phyloP scores from a whole-genome alignment of 2,888 invertebrate genomes.

The Clepsis dumicolana region DNA sequence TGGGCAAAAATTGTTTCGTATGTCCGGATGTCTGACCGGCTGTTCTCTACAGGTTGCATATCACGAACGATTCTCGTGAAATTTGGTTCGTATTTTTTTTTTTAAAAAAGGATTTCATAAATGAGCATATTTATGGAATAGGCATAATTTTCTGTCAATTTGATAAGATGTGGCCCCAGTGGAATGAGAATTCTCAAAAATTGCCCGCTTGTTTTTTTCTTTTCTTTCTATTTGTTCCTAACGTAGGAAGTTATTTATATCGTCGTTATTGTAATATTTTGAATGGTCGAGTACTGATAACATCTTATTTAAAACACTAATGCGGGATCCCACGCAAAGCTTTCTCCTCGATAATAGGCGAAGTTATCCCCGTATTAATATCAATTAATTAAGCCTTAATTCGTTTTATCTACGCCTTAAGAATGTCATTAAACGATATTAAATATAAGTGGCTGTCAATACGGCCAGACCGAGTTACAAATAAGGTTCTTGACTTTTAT shows the following conservation, averaged over 20 bases:
- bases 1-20: too few relatives aligned
- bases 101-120: too few relatives aligned
- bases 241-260: neutral
- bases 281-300: neutral
- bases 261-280: neutral
- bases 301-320: slow-evolving; percentile 17
- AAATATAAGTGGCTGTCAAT: slow-evolving; percentile 23
- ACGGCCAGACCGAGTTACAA: slow-evolving; percentile 28
- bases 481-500: slow-evolving; percentile 39
- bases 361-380: slow-evolving; percentile 12
- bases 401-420: slow-evolving; percentile 21
- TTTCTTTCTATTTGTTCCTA: neutral
- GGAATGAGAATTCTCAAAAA: too few relatives aligned
- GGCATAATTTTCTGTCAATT: too few relatives aligned
- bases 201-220: neutral
- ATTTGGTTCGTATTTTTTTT: too few relatives aligned
- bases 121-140: too few relatives aligned
- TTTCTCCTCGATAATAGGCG: slow-evolving; percentile 29
- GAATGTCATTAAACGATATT: slow-evolving; percentile 32
- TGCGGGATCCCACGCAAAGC: slow-evolving; percentile 28
- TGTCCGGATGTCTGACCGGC: too few relatives aligned
- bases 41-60: too few relatives aligned
- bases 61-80: too few relatives aligned
- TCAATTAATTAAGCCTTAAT: slow-evolving; percentile 29
- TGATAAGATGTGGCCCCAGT: too few relatives aligned